These are phyloP conservation scores for Triplophysa siluroides DNA, from an alignment of 2,113 vertebrate genomes.

Conservation along the genomic window DNA sequence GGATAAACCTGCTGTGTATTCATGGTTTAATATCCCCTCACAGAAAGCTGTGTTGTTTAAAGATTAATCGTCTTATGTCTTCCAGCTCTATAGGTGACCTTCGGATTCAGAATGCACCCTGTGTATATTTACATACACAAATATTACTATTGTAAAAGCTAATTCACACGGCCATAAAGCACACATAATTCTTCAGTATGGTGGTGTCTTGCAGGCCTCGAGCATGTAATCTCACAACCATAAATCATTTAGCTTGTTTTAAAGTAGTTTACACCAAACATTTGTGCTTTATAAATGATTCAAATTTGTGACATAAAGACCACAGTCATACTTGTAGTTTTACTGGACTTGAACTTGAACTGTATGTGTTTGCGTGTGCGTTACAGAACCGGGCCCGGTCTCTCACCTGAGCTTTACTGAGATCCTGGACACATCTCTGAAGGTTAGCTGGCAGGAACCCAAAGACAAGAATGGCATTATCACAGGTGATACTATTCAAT, in stretches of 20 bases:
- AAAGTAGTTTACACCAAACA: not conserved
- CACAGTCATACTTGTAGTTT: too few relatives aligned
- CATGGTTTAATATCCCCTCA: not conserved
- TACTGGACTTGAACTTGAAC: too few relatives aligned
- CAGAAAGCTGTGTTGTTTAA: slow-evolving; percentile 16
- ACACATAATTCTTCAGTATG: not conserved
- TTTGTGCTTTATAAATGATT: too few relatives aligned
- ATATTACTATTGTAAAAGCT: not conserved
- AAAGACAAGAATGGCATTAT: slow-evolving; percentile 91
- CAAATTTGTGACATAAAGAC: too few relatives aligned
- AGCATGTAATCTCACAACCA: not conserved
- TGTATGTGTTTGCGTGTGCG: slow-evolving; percentile 27
- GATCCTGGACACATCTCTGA: slow-evolving; percentile 93
- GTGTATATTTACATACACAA: not conserved
- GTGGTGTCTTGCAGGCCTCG: not conserved
- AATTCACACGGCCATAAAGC: not conserved
- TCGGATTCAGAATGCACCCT: not conserved
- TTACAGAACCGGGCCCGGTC: slow-evolving; percentile 85
- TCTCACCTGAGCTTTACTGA: slow-evolving; percentile 91
- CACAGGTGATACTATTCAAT: slow-evolving; percentile 75
- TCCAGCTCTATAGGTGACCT: not conserved
- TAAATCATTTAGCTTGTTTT: not conserved
- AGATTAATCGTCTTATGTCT: not conserved
- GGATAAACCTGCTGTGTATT: slow-evolving; percentile 5
- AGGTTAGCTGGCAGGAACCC: slow-evolving; percentile 95